A percentile compares a stretch with the other conserved stretches of the same genome.
phyloP scores from a whole-genome alignment of 2,113 vertebrate genomes.

The Acrocephalus arundinaceus region DNA sequence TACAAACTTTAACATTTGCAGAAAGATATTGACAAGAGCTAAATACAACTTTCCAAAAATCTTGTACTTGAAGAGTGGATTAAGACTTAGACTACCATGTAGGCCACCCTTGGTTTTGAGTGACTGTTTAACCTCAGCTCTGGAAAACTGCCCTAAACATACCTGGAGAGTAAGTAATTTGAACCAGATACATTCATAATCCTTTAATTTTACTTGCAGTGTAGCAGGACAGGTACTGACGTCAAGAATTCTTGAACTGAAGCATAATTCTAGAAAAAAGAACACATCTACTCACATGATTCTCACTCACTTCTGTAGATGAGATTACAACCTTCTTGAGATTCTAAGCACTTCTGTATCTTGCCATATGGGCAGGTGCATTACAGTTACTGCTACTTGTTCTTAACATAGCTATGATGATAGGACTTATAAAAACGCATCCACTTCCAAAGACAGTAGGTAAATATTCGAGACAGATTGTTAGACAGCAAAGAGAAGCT shows the following conservation, averaged over 20 bases:
- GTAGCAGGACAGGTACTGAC: neutral
- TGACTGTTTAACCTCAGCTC: fast-evolving
- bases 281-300: neutral
- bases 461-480: neutral
- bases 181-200: neutral
- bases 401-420: neutral
- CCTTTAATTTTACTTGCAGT: neutral
- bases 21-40: neutral
- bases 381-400: neutral
- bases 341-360: neutral
- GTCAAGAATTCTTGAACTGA: neutral
- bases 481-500: neutral
- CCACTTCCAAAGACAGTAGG: neutral
- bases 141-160: neutral
- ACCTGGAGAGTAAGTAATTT: neutral
- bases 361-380: fast-evolving
- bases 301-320: neutral
- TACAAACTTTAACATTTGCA: neutral
- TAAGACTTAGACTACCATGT: neutral
- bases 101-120: neutral
- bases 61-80: neutral
- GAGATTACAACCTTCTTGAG: neutral
- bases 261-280: neutral
- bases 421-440: neutral
- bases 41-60: neutral